Evolutionary conservation across 64 coral and sea anemone species (phyloP).

Genomic region (Trachythela sp.): DNA sequence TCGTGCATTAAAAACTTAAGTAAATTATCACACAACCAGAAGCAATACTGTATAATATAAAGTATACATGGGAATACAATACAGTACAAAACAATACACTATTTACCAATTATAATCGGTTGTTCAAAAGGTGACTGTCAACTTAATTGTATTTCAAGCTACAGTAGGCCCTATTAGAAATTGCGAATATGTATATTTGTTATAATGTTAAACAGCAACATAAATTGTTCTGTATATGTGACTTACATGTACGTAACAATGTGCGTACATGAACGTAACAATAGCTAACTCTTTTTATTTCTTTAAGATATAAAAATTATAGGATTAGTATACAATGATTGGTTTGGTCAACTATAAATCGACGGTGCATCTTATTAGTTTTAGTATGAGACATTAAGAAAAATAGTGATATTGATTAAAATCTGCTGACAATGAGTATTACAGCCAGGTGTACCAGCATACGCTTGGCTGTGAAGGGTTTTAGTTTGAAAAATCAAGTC

Average conservation of each 20-base stretch:
- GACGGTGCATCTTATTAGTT: background rate
- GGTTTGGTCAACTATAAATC: no score
- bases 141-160: background rate
- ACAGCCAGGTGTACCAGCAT: background rate
- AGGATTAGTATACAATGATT: background rate
- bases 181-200: background rate
- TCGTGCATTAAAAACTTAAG: no score
- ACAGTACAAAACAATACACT: no score
- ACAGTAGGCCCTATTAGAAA: background rate
- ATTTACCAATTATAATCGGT: no score
- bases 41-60: background rate
- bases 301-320: background rate
- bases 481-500: conserved; percentile 1
- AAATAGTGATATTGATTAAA: conserved; percentile 1
- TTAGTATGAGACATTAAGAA: background rate
- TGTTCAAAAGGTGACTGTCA: background rate
- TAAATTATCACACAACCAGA: no score
- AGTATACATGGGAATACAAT: no score
- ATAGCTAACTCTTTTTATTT: background rate
- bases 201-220: conserved; percentile 1
- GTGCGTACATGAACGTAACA: no score
- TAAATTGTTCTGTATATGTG: background rate
- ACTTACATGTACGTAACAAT: no score
- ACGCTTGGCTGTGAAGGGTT: background rate
- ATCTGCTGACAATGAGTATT: background rate